Conservation (phyloP, 2,888 invertebrate genomes). For the Ophioninae sp. region DNA sequence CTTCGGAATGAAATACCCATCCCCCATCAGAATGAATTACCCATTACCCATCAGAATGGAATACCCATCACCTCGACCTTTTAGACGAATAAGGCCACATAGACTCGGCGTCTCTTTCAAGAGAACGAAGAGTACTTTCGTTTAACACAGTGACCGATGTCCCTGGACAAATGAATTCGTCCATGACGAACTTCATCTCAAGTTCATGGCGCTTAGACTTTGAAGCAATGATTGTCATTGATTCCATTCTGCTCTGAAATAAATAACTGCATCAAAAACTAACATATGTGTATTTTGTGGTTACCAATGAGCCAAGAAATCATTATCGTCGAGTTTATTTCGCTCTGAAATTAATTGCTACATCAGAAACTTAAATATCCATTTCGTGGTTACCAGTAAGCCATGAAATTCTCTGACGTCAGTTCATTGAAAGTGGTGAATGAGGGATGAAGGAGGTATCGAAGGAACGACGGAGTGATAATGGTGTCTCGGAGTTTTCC, state of each 20-base stretch:
- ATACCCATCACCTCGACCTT: conserved; percentile 36
- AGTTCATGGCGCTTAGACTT: no score
- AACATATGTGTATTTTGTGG: no score
- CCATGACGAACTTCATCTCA: no score
- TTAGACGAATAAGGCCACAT: conserved; percentile 14
- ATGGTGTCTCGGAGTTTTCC: background rate
- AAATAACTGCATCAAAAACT: no score
- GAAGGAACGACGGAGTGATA: background rate
- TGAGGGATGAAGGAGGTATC: background rate
- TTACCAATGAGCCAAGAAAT: no score
- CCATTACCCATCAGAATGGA: no score
- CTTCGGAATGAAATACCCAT: conserved; percentile 17
- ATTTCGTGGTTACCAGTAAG: background rate
- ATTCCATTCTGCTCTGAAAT: no score
- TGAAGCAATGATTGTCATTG: no score
- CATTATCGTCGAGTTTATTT: no score
- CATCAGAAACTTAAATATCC: no score
- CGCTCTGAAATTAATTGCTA: no score
- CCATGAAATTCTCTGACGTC: background rate
- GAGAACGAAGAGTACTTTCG: background rate
- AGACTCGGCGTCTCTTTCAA: background rate
- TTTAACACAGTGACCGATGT: conserved; percentile 2
- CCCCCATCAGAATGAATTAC: no score
- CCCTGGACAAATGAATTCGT: background rate
- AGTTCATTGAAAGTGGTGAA: background rate